A percentile compares a stretch with the other conserved stretches of the same genome.
phyloP scores from a whole-genome alignment of 2,113 vertebrate genomes.

The Myxocyprinus asiaticus region DNA sequence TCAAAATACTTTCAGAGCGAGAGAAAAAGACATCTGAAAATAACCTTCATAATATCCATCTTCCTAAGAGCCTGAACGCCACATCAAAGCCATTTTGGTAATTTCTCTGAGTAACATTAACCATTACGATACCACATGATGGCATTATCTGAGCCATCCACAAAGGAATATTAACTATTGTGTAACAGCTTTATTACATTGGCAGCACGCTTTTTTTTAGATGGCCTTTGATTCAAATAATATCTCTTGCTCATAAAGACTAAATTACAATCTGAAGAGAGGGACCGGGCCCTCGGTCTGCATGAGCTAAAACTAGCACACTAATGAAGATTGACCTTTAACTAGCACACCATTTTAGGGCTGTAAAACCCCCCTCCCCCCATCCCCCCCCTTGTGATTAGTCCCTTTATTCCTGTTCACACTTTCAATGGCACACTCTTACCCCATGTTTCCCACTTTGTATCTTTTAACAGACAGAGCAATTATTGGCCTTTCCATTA shows the following conservation, averaged over 20 bases:
- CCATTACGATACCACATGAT: conserved; percentile 23
- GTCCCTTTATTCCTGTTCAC: conserved; percentile 53
- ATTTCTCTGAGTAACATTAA: conserved; percentile 39
- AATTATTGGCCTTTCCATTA: conserved; percentile 59
- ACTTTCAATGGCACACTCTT: conserved; percentile 53
- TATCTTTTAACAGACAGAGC: conserved; percentile 52
- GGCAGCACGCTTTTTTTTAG: conserved; percentile 20
- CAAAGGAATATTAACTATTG: conserved; percentile 48
- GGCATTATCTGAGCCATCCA: conserved; percentile 11
- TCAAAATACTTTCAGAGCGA: conserved; percentile 18
- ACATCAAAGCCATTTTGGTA: conserved; percentile 30
- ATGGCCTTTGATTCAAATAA: conserved; percentile 53
- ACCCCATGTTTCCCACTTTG: conserved; percentile 45
- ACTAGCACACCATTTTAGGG: conserved; percentile 29
- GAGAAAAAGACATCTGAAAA: conserved; percentile 10
- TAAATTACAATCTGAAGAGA: conserved; percentile 44
- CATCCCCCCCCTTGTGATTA: conserved; percentile 46
- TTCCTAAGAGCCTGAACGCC: not conserved
- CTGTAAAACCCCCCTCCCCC: conserved; percentile 47
- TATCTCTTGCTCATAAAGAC: conserved; percentile 51
- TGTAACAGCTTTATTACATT: conserved; percentile 49
- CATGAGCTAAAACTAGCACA: conserved; percentile 49
- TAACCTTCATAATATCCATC: conserved; percentile 34
- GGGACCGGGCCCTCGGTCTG: not conserved
- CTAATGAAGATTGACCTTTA: conserved; percentile 61